These are phyloP conservation scores for Laticauda laticaudata DNA, from an alignment of 2,113 vertebrate genomes.

Conservation along the genomic window DNA sequence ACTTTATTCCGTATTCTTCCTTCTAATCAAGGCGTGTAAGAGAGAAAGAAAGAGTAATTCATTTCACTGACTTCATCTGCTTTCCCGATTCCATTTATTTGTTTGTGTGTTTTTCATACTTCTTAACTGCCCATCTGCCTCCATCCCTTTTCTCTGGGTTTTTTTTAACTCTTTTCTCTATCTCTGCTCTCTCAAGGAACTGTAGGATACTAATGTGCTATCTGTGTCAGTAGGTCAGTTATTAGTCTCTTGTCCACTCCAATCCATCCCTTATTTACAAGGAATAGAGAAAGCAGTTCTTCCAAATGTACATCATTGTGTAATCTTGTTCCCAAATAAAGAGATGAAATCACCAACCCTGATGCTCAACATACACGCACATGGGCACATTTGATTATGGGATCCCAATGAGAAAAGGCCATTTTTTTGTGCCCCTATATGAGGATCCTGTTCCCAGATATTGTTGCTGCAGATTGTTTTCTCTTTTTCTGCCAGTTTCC, in stretches of 20 bases:
- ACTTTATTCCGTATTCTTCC: not conserved
- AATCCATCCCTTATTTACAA: not conserved
- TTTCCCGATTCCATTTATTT: not conserved
- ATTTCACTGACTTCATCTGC: not conserved
- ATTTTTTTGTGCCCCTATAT: not conserved
- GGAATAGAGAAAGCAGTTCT: not conserved
- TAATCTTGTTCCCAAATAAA: not conserved
- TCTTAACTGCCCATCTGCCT: not conserved
- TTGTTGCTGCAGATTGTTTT: slow-evolving; percentile 19
- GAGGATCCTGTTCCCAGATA: slow-evolving; percentile 6
- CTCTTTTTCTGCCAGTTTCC: slow-evolving; percentile 21
- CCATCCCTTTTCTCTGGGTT: not conserved
- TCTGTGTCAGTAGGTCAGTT: not conserved
- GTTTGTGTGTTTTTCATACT: not conserved
- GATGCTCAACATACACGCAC: not conserved
- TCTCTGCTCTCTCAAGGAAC: not conserved
- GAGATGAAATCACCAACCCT: not conserved
- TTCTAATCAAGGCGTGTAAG: not conserved
- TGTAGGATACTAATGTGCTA: not conserved
- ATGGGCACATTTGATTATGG: not conserved
- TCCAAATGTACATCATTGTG: not conserved
- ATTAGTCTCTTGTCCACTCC: not conserved
- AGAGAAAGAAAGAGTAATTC: not conserved
- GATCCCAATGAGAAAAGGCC: not conserved
- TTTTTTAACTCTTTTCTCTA: not conserved